These are phyloP conservation scores for Podabrus alpinus DNA, from an alignment of 2,888 invertebrate genomes.

Conservation along the genomic window DNA sequence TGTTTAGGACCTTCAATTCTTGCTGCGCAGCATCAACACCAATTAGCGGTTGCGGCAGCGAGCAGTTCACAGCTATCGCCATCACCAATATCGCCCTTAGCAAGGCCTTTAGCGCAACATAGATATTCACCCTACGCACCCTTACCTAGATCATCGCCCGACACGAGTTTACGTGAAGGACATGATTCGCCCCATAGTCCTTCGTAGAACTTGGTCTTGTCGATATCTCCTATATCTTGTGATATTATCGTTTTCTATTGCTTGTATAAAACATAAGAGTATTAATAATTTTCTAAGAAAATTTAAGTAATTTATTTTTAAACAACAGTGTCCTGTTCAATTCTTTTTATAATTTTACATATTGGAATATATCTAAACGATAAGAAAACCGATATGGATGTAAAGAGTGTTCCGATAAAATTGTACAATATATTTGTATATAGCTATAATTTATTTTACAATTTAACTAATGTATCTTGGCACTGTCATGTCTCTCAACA, in stretches of 20 bases:
- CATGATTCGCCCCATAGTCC: constrained; percentile 54
- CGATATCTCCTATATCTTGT: constrained; percentile 28
- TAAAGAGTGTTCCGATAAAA: constrained; percentile 35
- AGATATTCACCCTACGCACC: constrained; percentile 64
- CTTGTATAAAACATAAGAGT: constrained; percentile 23
- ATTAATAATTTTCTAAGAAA: constrained; percentile 26
- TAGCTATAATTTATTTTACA: constrained; percentile 51
- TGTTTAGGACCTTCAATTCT: constrained; percentile 68
- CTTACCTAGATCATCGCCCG: constrained; percentile 62
- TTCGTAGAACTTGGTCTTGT: constrained; percentile 38
- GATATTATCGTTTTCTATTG: constrained; percentile 31
- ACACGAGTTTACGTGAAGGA: constrained; percentile 61
- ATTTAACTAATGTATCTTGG: constrained; percentile 42
- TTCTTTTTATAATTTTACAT: background rate
- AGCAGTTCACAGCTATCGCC: constrained; percentile 59
- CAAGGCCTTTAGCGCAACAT: constrained; percentile 61
- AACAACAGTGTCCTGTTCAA: background rate
- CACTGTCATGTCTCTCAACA: constrained; percentile 47
- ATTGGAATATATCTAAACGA: background rate
- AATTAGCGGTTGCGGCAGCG: constrained; percentile 56
- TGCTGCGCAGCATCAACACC: constrained; percentile 67
- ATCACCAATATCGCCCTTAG: constrained; percentile 58
- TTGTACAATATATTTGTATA: constrained; percentile 47
- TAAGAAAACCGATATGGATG: constrained; percentile 4
- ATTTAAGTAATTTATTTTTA: constrained; percentile 22